phyloP scores from a whole-genome alignment of 2,888 invertebrate genomes.

The Drosophila mimica region DNA sequence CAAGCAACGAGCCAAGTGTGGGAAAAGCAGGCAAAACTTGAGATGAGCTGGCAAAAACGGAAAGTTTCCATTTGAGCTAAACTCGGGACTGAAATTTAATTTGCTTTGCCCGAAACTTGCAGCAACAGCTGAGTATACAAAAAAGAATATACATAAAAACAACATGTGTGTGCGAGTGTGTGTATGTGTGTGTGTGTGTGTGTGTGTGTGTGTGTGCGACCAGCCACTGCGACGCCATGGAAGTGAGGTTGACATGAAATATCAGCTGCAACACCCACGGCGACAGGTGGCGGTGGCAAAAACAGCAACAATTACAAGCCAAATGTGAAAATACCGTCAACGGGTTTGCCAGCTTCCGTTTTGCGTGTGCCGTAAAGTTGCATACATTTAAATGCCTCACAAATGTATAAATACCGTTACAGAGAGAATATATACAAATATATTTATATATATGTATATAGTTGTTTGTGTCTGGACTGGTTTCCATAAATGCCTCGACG shows the following conservation, averaged over 20 bases:
- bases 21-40: conserved; percentile 14
- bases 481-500: conserved; percentile 29
- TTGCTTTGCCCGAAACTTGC: conserved; percentile 73
- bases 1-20: conserved; percentile 13
- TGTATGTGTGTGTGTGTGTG: conserved; percentile 9
- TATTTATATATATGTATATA: not conserved
- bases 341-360: conserved; percentile 35
- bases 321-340: conserved; percentile 26
- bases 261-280: conserved; percentile 64
- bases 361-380: conserved; percentile 36
- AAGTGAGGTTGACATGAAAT: conserved; percentile 51
- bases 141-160: conserved; percentile 18
- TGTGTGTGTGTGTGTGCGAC: conserved; percentile 20
- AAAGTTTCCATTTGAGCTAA: conserved; percentile 77
- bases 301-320: conserved; percentile 28
- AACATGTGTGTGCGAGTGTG: conserved; percentile 31
- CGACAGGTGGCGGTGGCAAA: conserved; percentile 67
- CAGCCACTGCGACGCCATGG: conserved; percentile 15
- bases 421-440: conserved; percentile 3
- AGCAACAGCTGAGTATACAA: conserved; percentile 61
- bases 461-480: not conserved
- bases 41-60: conserved; percentile 44
- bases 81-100: conserved; percentile 72
- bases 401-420: conserved; percentile 16
- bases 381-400: conserved; percentile 50